These are phyloP conservation scores for Scomberomorus guttatus DNA, from an alignment of 2,797 vertebrate genomes.

Conservation along the genomic window DNA sequence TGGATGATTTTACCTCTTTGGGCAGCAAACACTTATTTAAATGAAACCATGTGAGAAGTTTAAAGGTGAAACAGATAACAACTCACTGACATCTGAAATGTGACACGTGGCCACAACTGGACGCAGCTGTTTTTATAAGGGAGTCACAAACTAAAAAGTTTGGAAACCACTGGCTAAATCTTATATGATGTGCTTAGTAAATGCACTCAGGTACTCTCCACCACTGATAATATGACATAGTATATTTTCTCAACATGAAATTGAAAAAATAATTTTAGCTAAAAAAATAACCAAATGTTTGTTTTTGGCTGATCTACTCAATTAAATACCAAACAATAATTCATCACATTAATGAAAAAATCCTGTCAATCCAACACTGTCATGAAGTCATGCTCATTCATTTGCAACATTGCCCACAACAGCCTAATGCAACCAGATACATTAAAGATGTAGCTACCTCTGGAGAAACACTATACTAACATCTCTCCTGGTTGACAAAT, in stretches of 20 bases:
- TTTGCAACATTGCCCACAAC: conserved; percentile 25
- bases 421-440: background rate
- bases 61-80: too few relatives aligned
- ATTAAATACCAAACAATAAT: conserved; percentile 14
- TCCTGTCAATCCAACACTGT: background rate
- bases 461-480: conserved; percentile 1
- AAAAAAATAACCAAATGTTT: background rate
- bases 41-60: too few relatives aligned
- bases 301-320: background rate
- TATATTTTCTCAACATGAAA: background rate
- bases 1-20: too few relatives aligned
- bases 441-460: background rate
- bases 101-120: too few relatives aligned
- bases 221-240: background rate
- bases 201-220: too few relatives aligned
- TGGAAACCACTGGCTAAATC: too few relatives aligned
- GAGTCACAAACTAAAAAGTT: too few relatives aligned
- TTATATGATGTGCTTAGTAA: too few relatives aligned
- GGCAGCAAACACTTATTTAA: too few relatives aligned
- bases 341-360: conserved; percentile 17
- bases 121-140: too few relatives aligned
- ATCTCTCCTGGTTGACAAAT: conserved; percentile 8
- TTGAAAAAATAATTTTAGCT: background rate
- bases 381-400: conserved; percentile 37
- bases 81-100: too few relatives aligned